Evolutionary conservation across 2,113 vertebrate species (phyloP).

Genomic region (Ptilonorhynchus violaceus): DNA sequence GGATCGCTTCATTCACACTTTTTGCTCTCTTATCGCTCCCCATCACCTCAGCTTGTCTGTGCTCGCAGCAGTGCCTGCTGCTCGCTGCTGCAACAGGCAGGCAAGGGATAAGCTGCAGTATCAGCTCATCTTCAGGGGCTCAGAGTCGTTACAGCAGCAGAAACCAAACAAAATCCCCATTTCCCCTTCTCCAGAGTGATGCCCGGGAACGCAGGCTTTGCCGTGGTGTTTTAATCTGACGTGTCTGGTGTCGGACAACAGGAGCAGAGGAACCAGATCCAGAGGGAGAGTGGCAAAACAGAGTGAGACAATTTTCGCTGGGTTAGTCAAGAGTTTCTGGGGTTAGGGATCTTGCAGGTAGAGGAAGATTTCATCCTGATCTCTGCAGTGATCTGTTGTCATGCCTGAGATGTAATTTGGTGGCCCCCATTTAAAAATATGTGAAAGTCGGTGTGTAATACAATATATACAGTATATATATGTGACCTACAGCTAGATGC

Average conservation of each 20-base stretch:
- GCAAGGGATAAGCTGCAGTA: background rate
- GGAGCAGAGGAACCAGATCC: background rate
- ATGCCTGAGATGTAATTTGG: background rate
- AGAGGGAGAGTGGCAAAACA: background rate
- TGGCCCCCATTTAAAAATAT: background rate
- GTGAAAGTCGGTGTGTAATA: background rate
- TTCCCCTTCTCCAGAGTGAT: background rate
- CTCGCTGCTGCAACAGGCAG: background rate
- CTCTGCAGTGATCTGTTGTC: background rate
- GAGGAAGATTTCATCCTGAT: background rate
- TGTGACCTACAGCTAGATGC: background rate
- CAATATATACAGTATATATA: background rate
- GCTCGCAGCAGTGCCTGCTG: conserved; percentile 20
- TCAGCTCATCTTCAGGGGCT: conserved; percentile 17
- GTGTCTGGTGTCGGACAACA: background rate
- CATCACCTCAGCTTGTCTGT: background rate
- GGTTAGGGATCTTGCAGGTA: background rate
- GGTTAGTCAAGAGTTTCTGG: background rate
- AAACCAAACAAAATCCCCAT: background rate
- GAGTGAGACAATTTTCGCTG: background rate
- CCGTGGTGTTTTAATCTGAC: background rate
- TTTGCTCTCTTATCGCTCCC: background rate
- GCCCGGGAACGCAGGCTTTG: background rate
- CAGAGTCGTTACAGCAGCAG: background rate
- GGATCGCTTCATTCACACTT: background rate